Evolutionary conservation across 1,140 invertebrate genomes (phyloP).

Genomic region (Oryctes rhinoceros): DNA sequence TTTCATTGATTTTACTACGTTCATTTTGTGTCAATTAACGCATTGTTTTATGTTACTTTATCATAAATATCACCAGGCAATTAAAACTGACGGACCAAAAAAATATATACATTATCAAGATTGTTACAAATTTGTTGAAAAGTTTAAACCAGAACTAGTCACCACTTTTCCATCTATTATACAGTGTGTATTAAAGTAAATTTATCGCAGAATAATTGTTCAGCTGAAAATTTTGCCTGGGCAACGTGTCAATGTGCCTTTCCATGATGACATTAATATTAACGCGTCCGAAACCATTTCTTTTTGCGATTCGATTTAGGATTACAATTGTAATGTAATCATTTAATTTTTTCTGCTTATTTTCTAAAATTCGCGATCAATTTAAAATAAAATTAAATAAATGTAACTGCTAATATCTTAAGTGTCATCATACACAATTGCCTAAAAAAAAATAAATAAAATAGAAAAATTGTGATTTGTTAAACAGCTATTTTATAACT

Average conservation of each 20-base stretch:
- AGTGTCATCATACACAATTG: conserved; percentile 33
- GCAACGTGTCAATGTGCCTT: neutral
- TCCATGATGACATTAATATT: no score
- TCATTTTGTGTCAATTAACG: neutral
- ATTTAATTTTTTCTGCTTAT: neutral
- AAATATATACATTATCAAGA: neutral
- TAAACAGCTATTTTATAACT: conserved; percentile 32
- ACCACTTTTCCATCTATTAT: neutral
- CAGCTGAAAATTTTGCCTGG: neutral
- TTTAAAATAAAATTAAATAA: neutral
- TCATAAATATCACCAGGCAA: neutral
- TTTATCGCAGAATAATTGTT: neutral
- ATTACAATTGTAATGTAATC: neutral
- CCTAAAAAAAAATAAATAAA: conserved; percentile 23
- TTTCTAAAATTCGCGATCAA: neutral
- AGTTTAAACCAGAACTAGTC: neutral
- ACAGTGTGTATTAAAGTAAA: conserved; percentile 6
- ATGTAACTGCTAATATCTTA: neutral
- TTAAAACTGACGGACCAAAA: conserved; percentile 15
- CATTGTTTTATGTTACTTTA: neutral
- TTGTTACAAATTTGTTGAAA: conserved; percentile 8
- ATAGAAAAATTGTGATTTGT: conserved; percentile 36
- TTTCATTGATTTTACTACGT: neutral
- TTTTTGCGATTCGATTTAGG: no score
- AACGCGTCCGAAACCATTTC: no score